phyloP scores from a whole-genome alignment of 2,888 invertebrate species.

The Pyrrhosoma nymphula region DNA sequence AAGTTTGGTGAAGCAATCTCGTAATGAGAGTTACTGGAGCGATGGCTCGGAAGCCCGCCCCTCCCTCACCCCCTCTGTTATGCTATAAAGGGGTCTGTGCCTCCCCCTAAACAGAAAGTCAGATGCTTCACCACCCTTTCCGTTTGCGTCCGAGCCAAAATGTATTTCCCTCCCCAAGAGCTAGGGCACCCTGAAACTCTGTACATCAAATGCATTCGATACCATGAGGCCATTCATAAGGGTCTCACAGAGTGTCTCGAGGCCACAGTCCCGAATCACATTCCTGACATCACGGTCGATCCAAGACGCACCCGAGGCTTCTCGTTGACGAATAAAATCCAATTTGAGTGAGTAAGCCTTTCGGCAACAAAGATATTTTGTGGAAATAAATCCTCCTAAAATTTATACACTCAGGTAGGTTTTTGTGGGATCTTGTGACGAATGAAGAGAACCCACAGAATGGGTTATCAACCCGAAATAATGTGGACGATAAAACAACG shows the following conservation, averaged over 20 bases:
- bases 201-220: neutral
- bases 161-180: neutral
- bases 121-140: neutral
- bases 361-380: no score
- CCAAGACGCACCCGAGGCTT: neutral
- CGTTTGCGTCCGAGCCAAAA: neutral
- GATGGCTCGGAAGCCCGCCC: neutral
- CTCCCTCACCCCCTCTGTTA: no score
- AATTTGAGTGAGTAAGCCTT: no score
- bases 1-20: conserved; percentile 50
- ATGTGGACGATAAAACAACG: no score
- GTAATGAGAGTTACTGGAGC: conserved; percentile 47
- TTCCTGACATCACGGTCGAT: neutral
- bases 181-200: neutral
- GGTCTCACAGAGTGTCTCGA: neutral
- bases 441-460: no score
- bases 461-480: no score
- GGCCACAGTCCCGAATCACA: neutral
- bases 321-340: no score
- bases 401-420: no score
- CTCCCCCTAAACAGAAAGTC: neutral
- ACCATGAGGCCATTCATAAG: neutral
- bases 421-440: no score
- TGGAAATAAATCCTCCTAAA: no score
- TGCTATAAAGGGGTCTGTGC: neutral